phyloP scores from a whole-genome alignment of 2,113 vertebrate species.

The Ciconia maguari region DNA sequence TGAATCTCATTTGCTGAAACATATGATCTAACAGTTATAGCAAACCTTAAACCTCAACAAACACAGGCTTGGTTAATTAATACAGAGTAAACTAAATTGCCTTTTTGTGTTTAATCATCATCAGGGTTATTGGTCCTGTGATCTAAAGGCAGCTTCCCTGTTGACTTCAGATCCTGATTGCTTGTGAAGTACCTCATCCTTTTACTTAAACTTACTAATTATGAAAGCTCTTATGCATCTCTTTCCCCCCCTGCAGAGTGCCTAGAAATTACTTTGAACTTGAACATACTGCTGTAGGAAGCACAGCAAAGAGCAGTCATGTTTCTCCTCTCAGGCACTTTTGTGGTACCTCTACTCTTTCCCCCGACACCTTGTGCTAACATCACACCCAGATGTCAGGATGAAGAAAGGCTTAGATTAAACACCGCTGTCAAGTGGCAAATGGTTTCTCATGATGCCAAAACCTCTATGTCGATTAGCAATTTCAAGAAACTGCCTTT shows the following conservation, averaged over 20 bases:
- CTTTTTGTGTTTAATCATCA: background rate
- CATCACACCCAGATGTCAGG: background rate
- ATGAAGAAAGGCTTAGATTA: background rate
- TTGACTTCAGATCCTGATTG: background rate
- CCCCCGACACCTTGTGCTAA: background rate
- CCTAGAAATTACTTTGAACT: background rate
- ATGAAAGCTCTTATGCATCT: background rate
- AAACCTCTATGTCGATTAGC: background rate
- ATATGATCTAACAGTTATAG: background rate
- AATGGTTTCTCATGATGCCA: background rate
- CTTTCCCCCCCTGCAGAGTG: background rate
- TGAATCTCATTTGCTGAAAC: background rate
- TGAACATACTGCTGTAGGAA: background rate
- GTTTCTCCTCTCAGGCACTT: background rate
- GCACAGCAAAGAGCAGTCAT: background rate
- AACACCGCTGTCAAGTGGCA: background rate
- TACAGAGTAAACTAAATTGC: background rate
- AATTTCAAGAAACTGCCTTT: background rate
- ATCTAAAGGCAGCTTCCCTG: background rate
- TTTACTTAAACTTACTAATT: background rate
- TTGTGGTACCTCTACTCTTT: background rate
- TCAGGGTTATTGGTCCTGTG: background rate
- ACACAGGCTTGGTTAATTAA: background rate
- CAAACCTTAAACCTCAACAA: background rate
- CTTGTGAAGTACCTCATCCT: background rate